Conservation (phyloP, 2,888 invertebrate genomes). For the Diadegma fenestrale region DNA sequence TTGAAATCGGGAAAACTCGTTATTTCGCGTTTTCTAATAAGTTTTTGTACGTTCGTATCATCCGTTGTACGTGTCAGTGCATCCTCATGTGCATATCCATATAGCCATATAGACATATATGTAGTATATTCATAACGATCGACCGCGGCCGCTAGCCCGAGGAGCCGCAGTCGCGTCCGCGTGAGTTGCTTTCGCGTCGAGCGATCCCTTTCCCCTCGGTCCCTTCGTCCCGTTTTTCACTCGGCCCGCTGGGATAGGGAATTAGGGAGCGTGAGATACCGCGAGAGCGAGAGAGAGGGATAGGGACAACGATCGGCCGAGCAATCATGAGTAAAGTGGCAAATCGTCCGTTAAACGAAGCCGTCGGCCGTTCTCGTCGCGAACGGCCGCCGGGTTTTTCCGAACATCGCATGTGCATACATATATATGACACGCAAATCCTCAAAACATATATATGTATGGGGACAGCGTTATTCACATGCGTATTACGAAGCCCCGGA, state of each 20-base stretch:
- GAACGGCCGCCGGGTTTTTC: constrained; percentile 66
- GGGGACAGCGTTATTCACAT: not conserved
- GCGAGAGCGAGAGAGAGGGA: constrained; percentile 38
- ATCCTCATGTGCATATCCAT: constrained; percentile 4
- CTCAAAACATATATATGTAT: not conserved
- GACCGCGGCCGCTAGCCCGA: constrained; percentile 63
- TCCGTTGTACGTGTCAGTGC: not conserved
- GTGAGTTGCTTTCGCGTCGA: constrained; percentile 61
- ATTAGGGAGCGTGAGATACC: constrained; percentile 62
- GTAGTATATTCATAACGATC: constrained; percentile 69
- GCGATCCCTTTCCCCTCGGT: constrained; percentile 40
- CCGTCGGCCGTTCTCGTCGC: constrained; percentile 68
- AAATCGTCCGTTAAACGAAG: constrained; percentile 72
- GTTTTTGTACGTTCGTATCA: not conserved
- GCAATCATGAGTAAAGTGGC: constrained; percentile 72
- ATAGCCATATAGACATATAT: constrained; percentile 20
- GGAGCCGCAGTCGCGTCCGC: constrained; percentile 64
- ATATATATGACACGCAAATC: constrained; percentile 5
- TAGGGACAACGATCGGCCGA: constrained; percentile 63
- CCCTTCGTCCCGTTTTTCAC: constrained; percentile 42
- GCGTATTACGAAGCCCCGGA: constrained; percentile 7
- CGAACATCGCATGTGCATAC: constrained; percentile 51
- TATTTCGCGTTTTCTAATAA: constrained; percentile 12
- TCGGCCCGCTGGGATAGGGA: constrained; percentile 50
- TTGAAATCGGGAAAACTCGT: not conserved